Evolutionary conservation across 92 coral and sea anemone genomes (phyloP).

Genomic region (Parazoanthus atlanticus): DNA sequence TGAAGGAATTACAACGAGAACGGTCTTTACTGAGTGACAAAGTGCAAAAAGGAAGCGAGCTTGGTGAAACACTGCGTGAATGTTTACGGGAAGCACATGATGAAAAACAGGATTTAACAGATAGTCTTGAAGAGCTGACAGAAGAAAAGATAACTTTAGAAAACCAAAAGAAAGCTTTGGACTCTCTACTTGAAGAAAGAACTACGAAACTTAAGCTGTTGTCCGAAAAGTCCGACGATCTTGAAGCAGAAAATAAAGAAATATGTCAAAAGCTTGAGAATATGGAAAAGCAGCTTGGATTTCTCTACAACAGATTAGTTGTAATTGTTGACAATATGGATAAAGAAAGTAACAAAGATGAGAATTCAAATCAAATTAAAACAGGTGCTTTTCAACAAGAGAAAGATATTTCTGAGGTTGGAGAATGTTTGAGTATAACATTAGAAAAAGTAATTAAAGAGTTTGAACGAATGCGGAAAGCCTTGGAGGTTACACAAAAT

Average conservation of each 20-base stretch:
- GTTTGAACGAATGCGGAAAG: conserved; percentile 44
- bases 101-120: conserved; percentile 79
- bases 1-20: conserved; percentile 76
- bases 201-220: not conserved
- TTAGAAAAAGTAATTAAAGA: conserved; percentile 55
- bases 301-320: conserved; percentile 41
- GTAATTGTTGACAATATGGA: conserved; percentile 36
- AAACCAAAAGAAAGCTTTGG: conserved; percentile 30
- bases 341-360: conserved; percentile 26
- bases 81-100: conserved; percentile 86
- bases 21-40: conserved; percentile 64
- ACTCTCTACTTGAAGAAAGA: conserved; percentile 23
- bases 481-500: conserved; percentile 40
- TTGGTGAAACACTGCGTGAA: conserved; percentile 74
- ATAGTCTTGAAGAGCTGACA: conserved; percentile 78
- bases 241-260: conserved; percentile 41
- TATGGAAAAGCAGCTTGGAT: conserved; percentile 54
- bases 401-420: conserved; percentile 45
- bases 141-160: conserved; percentile 67
- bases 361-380: conserved; percentile 37
- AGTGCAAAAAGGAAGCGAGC: conserved; percentile 68
- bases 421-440: not conserved
- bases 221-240: conserved; percentile 13
- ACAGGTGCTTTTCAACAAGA: conserved; percentile 55
- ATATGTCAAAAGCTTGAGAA: conserved; percentile 55